Conservation (phyloP, 2,888 invertebrate species). For the Apamea anceps region DNA sequence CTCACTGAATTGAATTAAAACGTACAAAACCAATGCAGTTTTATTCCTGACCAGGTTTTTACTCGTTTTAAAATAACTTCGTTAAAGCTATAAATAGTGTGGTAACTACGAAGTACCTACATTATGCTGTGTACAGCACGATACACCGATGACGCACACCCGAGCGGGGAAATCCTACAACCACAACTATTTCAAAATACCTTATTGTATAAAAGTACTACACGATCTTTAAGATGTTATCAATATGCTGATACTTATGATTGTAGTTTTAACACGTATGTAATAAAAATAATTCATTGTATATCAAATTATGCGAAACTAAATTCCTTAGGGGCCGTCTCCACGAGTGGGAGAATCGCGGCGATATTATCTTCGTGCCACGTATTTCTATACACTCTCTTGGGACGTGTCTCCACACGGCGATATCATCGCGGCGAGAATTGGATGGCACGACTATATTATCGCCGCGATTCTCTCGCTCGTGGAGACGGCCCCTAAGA, state of each 20-base stretch:
- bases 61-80: slow-evolving; percentile 47
- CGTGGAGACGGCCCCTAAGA: no score
- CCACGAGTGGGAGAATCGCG: no score
- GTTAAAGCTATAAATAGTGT: slow-evolving; percentile 38
- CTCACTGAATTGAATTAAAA: slow-evolving; percentile 2
- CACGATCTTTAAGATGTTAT: slow-evolving; percentile 29
- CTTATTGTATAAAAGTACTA: slow-evolving; percentile 5
- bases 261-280: neutral
- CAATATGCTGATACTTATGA: slow-evolving; percentile 35
- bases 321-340: slow-evolving; percentile 9
- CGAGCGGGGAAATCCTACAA: slow-evolving; percentile 50
- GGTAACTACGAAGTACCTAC: slow-evolving; percentile 25
- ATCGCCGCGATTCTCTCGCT: no score
- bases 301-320: slow-evolving; percentile 19
- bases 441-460: no score
- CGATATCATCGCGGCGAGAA: no score
- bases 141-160: slow-evolving; percentile 45
- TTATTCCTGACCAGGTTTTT: slow-evolving; percentile 25
- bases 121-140: slow-evolving; percentile 12
- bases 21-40: slow-evolving; percentile 4
- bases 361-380: no score
- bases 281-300: slow-evolving; percentile 18
- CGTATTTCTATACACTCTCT: no score
- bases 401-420: no score
- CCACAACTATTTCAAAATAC: slow-evolving; percentile 37